Percentiles rank a stretch among this genome's conserved stretches.
Evolutionary conservation across 2,888 invertebrate species (phyloP).

Genomic region (Elysia crispata): DNA sequence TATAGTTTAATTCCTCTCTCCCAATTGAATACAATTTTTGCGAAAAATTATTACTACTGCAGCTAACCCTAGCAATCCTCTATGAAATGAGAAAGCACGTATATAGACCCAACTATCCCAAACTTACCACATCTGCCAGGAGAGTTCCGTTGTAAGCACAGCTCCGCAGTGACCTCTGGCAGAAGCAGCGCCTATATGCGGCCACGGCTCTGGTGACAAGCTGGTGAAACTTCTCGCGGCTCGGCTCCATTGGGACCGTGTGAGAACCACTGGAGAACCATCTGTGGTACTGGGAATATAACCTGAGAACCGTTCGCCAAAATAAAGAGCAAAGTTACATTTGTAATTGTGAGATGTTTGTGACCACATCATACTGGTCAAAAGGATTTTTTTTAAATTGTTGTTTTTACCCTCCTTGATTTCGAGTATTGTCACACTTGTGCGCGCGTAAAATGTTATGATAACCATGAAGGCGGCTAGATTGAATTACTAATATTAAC

Average conservation of each 20-base stretch:
- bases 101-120: no score
- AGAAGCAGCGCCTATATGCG: constrained; percentile 13
- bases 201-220: neutral
- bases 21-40: no score
- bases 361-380: no score
- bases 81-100: neutral
- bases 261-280: constrained; percentile 12
- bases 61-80: neutral
- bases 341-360: no score
- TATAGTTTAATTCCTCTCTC: no score
- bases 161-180: constrained; percentile 25
- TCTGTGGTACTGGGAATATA: constrained; percentile 33
- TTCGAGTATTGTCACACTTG: no score
- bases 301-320: constrained; percentile 1
- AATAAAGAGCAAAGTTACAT: neutral
- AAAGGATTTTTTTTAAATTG: no score
- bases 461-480: no score
- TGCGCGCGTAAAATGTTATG: no score
- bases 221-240: constrained; percentile 5
- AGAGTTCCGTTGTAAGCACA: constrained; percentile 41
- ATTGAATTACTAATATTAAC: no score
- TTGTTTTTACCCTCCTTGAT: no score
- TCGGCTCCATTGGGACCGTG: constrained; percentile 10
- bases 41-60: neutral
- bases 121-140: constrained; percentile 22